Base-by-base conservation (phyloP, 2,113 vertebrate species). In the Verasper variegatus region DNA sequence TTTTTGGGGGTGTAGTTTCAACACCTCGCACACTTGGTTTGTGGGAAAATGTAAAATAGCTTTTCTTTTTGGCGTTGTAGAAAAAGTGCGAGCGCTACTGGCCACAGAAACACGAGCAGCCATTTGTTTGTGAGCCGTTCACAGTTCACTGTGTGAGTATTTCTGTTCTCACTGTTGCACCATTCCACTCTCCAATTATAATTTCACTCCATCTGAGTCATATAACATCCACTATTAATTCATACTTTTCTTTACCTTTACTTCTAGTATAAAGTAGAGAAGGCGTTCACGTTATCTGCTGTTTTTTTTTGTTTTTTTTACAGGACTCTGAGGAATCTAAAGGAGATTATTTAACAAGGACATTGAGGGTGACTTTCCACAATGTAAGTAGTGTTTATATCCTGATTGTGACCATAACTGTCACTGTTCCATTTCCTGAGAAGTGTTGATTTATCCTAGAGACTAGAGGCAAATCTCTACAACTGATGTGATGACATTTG, bases 71-170 rank as follows among this genome's bases (percentile, higher is more conserved):
- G 7, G 12, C 2, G 26, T 79, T 14, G 83, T 88, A 99, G 98
- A 99, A 96, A 96, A 99, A 99, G 42, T 98, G 97, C 71, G 98
- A 99, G 88, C 91, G 95, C 51, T 99, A 99, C 91, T 99, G 98
- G 97, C 94, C 95, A 0, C 92, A 94, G 72, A 83, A 31, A 21
- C 90, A 83, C 0, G 84, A 93, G 23, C 77, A 64, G 1, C 78
- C 88, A 1, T 93, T 96, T 74, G 84, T 88, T 3, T 93, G 94
- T 0, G 95, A 96, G 0, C 94, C 95, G 0, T 99, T 99, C 79
- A 90, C 82, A n/a, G 23, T 99, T 58, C 67, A 85, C 78, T 97
- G 96, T 62, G 98, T 99, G 88, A 97, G 98, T 98, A 90, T 40
- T 40, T 67, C 68, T 75, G 56, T 68, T 57, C 13, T 64, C 18